Evolutionary conservation across 2,113 vertebrate species (phyloP), one percentile per base, ranked within the genome.

Genomic region (Pogona vitticeps): DNA sequence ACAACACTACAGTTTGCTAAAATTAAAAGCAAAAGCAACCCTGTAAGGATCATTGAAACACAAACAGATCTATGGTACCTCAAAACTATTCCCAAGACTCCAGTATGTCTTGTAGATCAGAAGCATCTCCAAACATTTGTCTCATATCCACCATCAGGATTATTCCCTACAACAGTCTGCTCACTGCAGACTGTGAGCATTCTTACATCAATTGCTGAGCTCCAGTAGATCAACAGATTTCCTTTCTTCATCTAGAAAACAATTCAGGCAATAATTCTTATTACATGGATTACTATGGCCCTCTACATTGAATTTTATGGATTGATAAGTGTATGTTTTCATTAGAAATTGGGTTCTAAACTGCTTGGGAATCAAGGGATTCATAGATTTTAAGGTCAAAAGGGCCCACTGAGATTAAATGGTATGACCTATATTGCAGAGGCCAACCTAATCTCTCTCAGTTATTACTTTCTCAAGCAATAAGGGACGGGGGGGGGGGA

Each of bases 361-460:
- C 67, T 75, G 68, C 58, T 84, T 84, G 40, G 31, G 33, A 79
- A 84, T 83, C 38, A 65, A 77, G 71, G 70, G 76, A 80, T 84
- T 80, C 78, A 75, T 70, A 81, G 83, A 63, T 86, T 73, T 52
- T 75, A 75, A 75, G n/a, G 40, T 86, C 58, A 81, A 8, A 75
- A 65, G 58, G 38, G 58, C 26, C 23, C 40, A 75, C 20, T 75
- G 31, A 86, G 78, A 86, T 86, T 86, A 86, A 86, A 23, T 81
- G 78, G n/a, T 75, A 10, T 75, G 58, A 81, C 78, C 85, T 81
- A 75, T 63, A 56, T 86, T 75, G 23, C 70, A 86, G 40, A 75
- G 40, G 71, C 31, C 71, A 75, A 65, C 58, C 73, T 86, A 81
- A 86, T 81, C 70, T 81, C 85, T 67, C 75, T 40, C 71, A 46